Evolutionary conservation across 2,113 vertebrate genomes (phyloP).

Genomic region (Podocnemis expansa): DNA sequence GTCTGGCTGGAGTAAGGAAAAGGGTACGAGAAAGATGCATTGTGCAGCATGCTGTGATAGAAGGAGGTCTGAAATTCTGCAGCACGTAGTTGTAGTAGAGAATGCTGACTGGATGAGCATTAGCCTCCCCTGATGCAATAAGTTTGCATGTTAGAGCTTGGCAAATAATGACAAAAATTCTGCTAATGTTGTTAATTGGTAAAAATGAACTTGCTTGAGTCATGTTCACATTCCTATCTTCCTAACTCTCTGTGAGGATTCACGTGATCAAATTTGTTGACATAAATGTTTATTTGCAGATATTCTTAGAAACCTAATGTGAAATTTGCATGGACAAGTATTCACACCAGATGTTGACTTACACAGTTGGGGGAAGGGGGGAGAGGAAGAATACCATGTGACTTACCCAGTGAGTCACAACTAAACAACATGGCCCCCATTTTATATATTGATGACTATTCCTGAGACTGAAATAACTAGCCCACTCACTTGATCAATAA

Average conservation of each 20-base stretch:
- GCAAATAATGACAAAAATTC: not conserved
- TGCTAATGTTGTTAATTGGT: not conserved
- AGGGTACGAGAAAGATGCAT: not conserved
- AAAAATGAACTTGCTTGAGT: not conserved
- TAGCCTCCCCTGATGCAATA: not conserved
- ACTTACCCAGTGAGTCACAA: not conserved
- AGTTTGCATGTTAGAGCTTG: not conserved
- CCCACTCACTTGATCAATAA: not conserved
- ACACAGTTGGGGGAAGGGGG: not conserved
- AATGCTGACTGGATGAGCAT: not conserved
- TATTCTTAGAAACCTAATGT: not conserved
- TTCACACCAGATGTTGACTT: not conserved
- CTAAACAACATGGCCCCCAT: not conserved
- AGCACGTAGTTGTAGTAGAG: not conserved
- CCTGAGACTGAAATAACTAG: not conserved
- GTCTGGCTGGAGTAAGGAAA: not conserved
- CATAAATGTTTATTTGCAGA: not conserved
- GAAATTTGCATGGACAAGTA: not conserved
- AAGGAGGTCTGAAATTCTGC: not conserved
- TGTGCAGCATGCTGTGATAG: not conserved
- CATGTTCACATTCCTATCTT: not conserved
- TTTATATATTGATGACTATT: not conserved
- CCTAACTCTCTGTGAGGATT: not conserved
- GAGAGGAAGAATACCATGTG: not conserved
- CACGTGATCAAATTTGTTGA: not conserved